phyloP scores from a whole-genome alignment of 2,797 vertebrate genomes.

The Acanthurus leucopareius region DNA sequence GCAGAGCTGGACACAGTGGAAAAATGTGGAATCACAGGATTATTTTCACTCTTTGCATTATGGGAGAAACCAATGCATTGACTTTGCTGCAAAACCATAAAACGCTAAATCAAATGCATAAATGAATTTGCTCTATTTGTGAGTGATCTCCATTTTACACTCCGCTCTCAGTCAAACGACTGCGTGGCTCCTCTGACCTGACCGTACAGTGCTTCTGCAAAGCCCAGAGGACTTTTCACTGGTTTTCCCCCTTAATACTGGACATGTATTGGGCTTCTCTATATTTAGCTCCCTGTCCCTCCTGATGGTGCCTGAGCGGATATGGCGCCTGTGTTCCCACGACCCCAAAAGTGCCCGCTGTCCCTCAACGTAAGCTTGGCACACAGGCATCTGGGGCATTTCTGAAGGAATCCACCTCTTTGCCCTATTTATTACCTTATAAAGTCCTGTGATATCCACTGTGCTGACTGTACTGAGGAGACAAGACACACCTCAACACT shows the following conservation, averaged over 20 bases:
- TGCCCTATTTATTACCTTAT: conserved; percentile 83
- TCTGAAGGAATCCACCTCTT: conserved; percentile 78
- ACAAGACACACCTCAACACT: conserved; percentile 48
- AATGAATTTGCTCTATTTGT: not conserved
- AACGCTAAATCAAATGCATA: conserved; percentile 22
- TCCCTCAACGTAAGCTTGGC: conserved; percentile 79
- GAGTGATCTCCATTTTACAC: conserved; percentile 14
- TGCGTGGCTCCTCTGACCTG: conserved; percentile 51
- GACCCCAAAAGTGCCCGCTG: conserved; percentile 83
- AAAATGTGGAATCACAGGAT: not conserved
- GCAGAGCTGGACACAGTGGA: conserved; percentile 5
- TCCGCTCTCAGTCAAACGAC: conserved; percentile 25
- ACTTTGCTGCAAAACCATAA: conserved; percentile 1
- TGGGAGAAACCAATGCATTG: not conserved
- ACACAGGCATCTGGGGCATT: conserved; percentile 80
- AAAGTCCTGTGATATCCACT: conserved; percentile 76
- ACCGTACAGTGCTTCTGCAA: conserved; percentile 56
- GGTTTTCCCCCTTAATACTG: conserved; percentile 79
- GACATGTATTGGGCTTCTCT: conserved; percentile 82
- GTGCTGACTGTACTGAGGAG: conserved; percentile 12
- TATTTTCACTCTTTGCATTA: conserved; percentile 13
- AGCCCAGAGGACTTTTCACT: conserved; percentile 70
- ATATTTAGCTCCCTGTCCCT: conserved; percentile 90
- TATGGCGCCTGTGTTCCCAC: conserved; percentile 90
- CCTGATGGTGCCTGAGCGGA: conserved; percentile 87